A percentile compares a stretch with the other conserved stretches of the same genome.
Conservation (phyloP, 92 coral and sea anemone genomes). For the Anthopleura xanthogrammica region DNA sequence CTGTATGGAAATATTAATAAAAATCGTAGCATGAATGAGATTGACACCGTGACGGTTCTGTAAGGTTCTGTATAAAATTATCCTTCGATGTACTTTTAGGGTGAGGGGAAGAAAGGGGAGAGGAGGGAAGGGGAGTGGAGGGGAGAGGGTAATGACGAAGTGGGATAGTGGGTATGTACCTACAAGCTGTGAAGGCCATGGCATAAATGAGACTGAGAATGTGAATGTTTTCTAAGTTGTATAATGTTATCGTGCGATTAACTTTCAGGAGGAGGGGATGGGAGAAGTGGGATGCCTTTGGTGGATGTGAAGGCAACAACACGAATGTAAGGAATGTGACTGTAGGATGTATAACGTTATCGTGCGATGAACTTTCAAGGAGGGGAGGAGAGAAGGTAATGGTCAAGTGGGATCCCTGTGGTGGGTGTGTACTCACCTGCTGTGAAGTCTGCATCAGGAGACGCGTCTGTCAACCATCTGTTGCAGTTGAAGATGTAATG, state of each 20-base stretch:
- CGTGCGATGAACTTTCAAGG: not conserved
- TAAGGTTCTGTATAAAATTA: not conserved
- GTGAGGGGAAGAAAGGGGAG: not conserved
- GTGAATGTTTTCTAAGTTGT: no score
- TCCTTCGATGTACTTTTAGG: not conserved
- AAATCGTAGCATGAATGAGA: not conserved
- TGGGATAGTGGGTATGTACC: not conserved
- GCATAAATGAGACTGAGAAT: no score
- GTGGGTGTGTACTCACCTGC: slow-evolving; percentile 53
- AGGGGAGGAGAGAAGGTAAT: not conserved
- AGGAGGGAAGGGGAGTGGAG: not conserved
- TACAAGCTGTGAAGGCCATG: no score
- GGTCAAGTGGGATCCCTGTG: not conserved
- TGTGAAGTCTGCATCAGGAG: slow-evolving; percentile 63
- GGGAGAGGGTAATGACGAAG: not conserved
- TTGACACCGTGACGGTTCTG: not conserved
- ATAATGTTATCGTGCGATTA: no score
- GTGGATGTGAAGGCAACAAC: not conserved
- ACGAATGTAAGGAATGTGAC: no score
- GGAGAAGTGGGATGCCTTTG: not conserved
- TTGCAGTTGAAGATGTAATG: slow-evolving; percentile 80
- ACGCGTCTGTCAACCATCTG: slow-evolving; percentile 70
- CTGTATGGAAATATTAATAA: not conserved
- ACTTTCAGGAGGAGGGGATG: not conserved
- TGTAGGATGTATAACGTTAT: no score